These are phyloP conservation scores for Lamellibrachia luymesi DNA, from an alignment of 1,140 invertebrate genomes.

Conservation along the genomic window DNA sequence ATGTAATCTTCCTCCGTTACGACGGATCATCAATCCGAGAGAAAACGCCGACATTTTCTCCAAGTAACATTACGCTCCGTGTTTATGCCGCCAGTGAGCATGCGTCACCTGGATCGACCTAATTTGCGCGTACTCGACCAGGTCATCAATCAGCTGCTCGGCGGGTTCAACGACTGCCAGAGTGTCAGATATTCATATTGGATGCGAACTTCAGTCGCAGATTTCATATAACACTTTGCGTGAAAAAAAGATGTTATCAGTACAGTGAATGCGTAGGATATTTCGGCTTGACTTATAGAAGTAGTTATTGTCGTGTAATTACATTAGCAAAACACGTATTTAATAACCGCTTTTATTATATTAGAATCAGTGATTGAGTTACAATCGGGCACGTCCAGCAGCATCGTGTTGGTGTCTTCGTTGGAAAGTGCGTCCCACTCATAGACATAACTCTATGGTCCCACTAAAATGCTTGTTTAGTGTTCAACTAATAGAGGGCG, in stretches of 20 bases:
- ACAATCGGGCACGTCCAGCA: no score
- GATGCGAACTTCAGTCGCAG: neutral
- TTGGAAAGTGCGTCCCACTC: no score
- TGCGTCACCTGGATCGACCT: conserved; percentile 2
- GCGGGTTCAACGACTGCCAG: neutral
- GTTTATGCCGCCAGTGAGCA: neutral
- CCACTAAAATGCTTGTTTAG: no score
- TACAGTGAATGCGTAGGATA: neutral
- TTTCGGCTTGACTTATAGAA: neutral
- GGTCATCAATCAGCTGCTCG: neutral
- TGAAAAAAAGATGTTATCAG: neutral
- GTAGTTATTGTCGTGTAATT: no score
- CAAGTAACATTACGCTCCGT: neutral
- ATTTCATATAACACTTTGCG: neutral
- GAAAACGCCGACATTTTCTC: neutral
- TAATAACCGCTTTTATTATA: no score
- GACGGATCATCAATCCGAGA: neutral
- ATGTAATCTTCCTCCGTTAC: neutral
- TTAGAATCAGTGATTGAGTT: no score
- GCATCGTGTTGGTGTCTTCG: no score
- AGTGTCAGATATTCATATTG: neutral
- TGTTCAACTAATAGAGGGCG: no score
- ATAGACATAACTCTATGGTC: no score
- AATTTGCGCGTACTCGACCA: neutral
- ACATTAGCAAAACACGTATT: no score